phyloP scores from a whole-genome alignment of 1,140 invertebrate species.

The Penaeus chinensis region DNA sequence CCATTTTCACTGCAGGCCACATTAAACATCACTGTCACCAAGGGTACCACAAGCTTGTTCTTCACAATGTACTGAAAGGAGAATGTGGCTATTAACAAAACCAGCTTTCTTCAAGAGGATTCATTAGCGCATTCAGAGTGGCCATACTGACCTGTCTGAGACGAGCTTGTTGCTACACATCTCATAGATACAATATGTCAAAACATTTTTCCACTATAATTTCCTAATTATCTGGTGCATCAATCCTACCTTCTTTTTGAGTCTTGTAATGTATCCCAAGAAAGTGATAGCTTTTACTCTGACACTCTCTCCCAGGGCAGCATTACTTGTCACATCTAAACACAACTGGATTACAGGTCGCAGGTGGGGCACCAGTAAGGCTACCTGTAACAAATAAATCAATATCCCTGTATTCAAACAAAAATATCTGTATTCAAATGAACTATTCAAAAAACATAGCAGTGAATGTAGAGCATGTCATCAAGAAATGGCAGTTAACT shows the following conservation, averaged over 20 bases:
- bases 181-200: too few species aligned
- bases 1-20: constrained; percentile 75
- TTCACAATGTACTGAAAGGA: constrained; percentile 76
- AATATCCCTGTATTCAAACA: too few species aligned
- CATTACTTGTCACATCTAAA: constrained; percentile 74
- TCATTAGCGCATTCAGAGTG: background rate
- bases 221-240: background rate
- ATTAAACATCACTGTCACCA: constrained; percentile 77
- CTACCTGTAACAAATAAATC: constrained; percentile 67
- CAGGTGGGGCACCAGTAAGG: constrained; percentile 76
- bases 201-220: too few species aligned
- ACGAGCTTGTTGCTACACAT: too few species aligned
- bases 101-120: background rate
- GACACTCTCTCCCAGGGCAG: constrained; percentile 72
- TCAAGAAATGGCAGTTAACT: background rate
- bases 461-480: too few species aligned
- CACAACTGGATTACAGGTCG: constrained; percentile 77
- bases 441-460: too few species aligned
- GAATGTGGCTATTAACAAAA: constrained; percentile 12
- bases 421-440: too few species aligned
- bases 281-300: constrained; percentile 78
- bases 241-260: constrained; percentile 77
- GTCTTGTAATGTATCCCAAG: constrained; percentile 75
- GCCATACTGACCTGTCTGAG: background rate
- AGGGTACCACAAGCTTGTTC: constrained; percentile 79